These are phyloP conservation scores for Lasiurus borealis DNA, from an alignment of 2,113 vertebrate species.

Conservation along the genomic window DNA sequence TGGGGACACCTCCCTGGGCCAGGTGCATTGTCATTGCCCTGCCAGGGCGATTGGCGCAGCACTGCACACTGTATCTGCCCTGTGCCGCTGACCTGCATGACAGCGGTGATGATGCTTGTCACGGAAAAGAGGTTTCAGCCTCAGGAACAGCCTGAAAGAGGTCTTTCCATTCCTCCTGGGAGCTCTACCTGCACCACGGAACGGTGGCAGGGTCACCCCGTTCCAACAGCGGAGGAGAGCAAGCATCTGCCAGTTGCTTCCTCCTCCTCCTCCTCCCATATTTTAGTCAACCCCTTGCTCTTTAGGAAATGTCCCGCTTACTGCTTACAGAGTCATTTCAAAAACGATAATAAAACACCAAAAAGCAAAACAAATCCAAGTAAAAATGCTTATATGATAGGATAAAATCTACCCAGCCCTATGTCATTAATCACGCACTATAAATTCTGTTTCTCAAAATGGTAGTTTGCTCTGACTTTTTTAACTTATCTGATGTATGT, in stretches of 20 bases:
- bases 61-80: accelerated
- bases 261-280: neutral
- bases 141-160: constrained; percentile 40
- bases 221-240: neutral
- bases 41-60: neutral
- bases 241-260: neutral
- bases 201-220: neutral
- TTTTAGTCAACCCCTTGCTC: neutral
- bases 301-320: neutral
- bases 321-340: neutral
- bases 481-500: neutral
- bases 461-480: neutral
- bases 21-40: neutral
- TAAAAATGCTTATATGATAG: neutral
- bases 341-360: neutral
- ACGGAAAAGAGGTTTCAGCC: constrained; percentile 21
- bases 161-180: constrained; percentile 43
- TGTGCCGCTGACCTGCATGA: neutral
- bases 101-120: constrained; percentile 13
- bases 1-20: accelerated
- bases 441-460: neutral
- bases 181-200: neutral
- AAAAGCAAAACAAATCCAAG: neutral
- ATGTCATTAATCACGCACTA: neutral
- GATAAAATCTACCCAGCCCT: neutral